phyloP scores from a whole-genome alignment of 2,113 vertebrate genomes.

The Bufo gargarizans region DNA sequence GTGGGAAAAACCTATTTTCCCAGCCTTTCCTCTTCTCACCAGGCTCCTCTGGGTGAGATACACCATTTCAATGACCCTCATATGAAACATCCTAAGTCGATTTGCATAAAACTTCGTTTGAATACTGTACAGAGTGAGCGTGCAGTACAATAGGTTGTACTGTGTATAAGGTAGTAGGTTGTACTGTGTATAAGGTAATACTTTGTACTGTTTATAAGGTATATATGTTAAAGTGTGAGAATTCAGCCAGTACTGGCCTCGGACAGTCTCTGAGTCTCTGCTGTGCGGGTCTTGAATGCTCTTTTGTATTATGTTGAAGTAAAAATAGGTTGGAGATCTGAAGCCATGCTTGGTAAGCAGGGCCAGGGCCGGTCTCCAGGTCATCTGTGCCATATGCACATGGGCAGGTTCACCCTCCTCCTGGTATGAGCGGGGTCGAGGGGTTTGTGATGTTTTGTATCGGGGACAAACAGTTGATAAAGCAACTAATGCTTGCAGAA shows the following conservation, averaged over 20 bases:
- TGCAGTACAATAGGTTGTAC: background rate
- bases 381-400: background rate
- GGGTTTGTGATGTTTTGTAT: background rate
- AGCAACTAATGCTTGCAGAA: too few relatives aligned
- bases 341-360: background rate
- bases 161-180: background rate
- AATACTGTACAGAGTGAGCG: too few relatives aligned
- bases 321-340: constrained; percentile 1
- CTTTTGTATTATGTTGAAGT: background rate
- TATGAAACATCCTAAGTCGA: too few relatives aligned
- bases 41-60: too few relatives aligned
- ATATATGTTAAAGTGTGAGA: background rate
- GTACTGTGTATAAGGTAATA: background rate
- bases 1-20: too few relatives aligned
- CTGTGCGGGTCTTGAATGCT: too few relatives aligned
- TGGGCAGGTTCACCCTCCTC: background rate
- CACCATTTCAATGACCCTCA: too few relatives aligned
- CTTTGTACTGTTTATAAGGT: background rate
- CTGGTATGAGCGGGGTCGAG: background rate
- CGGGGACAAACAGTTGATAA: background rate
- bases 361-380: background rate
- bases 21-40: too few relatives aligned
- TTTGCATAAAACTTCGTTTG: too few relatives aligned
- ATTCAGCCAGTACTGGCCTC: background rate
- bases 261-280: too few relatives aligned